phyloP scores from a whole-genome alignment of 2,888 invertebrate species.

The Hymenopus coronatus region DNA sequence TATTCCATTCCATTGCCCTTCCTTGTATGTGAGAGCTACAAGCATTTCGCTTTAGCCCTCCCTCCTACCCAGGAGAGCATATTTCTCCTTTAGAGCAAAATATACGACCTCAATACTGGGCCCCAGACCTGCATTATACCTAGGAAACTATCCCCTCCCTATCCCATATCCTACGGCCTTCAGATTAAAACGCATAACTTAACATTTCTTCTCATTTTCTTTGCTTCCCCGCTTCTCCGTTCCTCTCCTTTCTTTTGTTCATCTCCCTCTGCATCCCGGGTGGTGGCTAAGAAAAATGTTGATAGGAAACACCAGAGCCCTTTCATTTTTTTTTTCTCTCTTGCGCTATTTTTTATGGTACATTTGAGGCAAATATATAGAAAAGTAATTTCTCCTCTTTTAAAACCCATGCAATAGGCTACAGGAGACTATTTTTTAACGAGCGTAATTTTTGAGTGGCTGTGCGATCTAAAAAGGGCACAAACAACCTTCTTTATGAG shows the following conservation, averaged over 20 bases:
- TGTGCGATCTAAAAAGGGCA: too few relatives aligned
- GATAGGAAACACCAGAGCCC: background rate
- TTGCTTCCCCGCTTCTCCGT: background rate
- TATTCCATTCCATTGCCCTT: background rate
- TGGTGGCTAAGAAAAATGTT: background rate
- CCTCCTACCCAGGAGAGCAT: background rate
- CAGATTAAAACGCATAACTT: slow-evolving; percentile 31
- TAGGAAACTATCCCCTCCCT: background rate
- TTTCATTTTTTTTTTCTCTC: background rate
- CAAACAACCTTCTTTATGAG: too few relatives aligned
- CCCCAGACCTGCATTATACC: background rate
- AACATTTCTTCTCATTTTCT: slow-evolving; percentile 20
- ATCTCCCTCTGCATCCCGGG: background rate
- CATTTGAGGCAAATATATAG: background rate
- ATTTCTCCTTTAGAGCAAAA: slow-evolving; percentile 3
- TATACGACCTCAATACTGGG: background rate
- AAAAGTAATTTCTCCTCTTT: background rate
- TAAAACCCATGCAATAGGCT: too few relatives aligned
- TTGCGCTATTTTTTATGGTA: background rate
- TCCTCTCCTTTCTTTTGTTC: slow-evolving; percentile 2
- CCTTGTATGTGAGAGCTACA: background rate
- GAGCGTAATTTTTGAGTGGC: too few relatives aligned
- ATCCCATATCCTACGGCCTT: background rate
- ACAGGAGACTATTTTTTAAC: too few relatives aligned
- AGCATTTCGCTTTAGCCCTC: background rate